A percentile compares a stretch with the other conserved stretches of the same genome.
phyloP scores from a whole-genome alignment of 2,113 vertebrate genomes.

The Camelus bactrianus region DNA sequence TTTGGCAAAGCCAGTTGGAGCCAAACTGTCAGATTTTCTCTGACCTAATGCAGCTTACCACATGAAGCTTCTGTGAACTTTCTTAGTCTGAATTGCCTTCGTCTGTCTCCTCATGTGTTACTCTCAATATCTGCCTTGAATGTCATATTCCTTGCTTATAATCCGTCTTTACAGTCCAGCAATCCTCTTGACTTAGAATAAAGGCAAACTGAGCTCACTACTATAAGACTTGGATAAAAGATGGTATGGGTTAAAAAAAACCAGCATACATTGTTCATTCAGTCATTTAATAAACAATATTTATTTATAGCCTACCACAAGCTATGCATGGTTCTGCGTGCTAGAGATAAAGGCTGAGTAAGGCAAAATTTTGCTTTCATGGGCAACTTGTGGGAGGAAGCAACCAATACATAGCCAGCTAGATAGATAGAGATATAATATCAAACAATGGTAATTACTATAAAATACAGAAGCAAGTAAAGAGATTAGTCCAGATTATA shows the following conservation, averaged over 20 bases:
- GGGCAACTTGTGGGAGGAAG: not conserved
- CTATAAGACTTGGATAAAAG: not conserved
- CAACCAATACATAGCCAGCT: not conserved
- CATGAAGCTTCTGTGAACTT: not conserved
- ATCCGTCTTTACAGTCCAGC: not conserved
- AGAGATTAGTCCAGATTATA: not conserved
- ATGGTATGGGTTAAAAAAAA: not conserved
- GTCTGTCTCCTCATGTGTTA: not conserved
- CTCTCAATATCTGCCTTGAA: not conserved
- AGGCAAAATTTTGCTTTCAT: not conserved
- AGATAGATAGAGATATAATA: not conserved
- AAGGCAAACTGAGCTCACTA: not conserved
- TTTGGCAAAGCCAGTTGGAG: not conserved
- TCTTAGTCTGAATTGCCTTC: not conserved
- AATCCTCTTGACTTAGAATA: slow-evolving; percentile 1
- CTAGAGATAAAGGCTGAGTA: not conserved
- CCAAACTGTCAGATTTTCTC: not conserved
- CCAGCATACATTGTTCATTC: not conserved
- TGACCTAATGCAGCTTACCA: not conserved
- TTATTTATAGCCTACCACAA: not conserved
- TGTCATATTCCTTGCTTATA: not conserved
- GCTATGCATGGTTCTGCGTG: not conserved
- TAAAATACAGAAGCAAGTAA: not conserved
- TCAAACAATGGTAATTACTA: not conserved
- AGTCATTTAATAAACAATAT: not conserved